These are phyloP conservation scores for Catharus minimus DNA, from an alignment of 2,113 vertebrate species.

Conservation along the genomic window DNA sequence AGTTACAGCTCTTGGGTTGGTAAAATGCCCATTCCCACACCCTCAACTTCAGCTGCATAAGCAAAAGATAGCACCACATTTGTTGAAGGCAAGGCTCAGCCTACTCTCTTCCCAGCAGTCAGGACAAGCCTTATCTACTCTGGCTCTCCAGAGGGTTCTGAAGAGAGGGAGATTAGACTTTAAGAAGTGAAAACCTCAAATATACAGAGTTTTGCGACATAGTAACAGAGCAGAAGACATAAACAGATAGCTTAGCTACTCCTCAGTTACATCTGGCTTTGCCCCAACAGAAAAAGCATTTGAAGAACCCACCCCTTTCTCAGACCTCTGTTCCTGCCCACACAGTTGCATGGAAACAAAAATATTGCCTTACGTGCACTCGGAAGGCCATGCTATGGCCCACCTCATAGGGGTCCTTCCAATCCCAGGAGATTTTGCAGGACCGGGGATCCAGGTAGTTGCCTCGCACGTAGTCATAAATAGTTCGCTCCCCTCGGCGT, in stretches of 20 bases:
- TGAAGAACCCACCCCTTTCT: not conserved
- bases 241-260: not conserved
- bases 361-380: conserved; percentile 88
- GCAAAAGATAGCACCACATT: not conserved
- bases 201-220: not conserved
- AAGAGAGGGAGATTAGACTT: not conserved
- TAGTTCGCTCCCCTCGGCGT: conserved; percentile 92
- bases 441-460: conserved; percentile 98
- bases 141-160: not conserved
- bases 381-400: conserved; percentile 98
- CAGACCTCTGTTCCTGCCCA: not conserved
- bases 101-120: conserved; percentile 12
- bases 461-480: conserved; percentile 97
- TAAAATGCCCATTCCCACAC: not conserved
- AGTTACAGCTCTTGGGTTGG: not conserved
- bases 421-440: conserved; percentile 97
- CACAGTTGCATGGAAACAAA: conserved; percentile 60
- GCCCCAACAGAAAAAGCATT: not conserved
- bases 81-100: not conserved
- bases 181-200: not conserved
- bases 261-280: not conserved
- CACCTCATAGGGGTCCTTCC: conserved; percentile 98
- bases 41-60: not conserved
- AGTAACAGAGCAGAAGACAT: not conserved
- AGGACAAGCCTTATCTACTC: not conserved